Conservation (phyloP, 2,113 vertebrate species). For the Aphelocoma coerulescens region DNA sequence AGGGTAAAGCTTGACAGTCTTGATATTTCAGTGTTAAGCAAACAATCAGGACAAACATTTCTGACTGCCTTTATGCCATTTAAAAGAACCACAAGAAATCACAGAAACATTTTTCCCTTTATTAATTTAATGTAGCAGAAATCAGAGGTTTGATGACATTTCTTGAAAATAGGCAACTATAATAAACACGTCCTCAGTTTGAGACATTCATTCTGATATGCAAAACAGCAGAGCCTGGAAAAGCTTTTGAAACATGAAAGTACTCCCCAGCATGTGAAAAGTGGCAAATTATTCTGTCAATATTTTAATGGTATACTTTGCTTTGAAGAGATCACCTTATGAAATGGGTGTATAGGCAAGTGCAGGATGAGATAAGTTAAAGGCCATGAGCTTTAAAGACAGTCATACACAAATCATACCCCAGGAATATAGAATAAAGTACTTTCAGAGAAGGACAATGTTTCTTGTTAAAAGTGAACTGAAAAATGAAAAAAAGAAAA, state of each 20-base stretch:
- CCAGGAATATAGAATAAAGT: conserved; percentile 4
- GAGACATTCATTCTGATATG: conserved; percentile 49
- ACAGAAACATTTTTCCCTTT: conserved; percentile 2
- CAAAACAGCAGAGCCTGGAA: conserved; percentile 38
- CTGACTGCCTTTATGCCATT: not conserved
- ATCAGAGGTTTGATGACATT: conserved; percentile 39
- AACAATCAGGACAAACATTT: conserved; percentile 1
- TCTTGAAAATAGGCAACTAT: conserved; percentile 26
- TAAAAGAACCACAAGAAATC: conserved; percentile 11
- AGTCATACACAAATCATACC: not conserved
- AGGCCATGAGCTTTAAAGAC: not conserved
- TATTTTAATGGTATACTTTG: conserved; percentile 36
- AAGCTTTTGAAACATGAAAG: not conserved
- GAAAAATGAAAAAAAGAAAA: not conserved
- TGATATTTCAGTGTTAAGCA: not conserved
- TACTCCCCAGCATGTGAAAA: conserved; percentile 44
- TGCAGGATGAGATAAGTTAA: conserved; percentile 12
- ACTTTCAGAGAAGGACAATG: not conserved
- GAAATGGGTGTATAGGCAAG: not conserved
- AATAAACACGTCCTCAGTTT: conserved; percentile 12
- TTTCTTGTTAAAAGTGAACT: not conserved
- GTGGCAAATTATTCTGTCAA: conserved; percentile 43
- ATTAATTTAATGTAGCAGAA: conserved; percentile 20
- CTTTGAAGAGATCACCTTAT: conserved; percentile 26
- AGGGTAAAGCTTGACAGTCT: not conserved